Base-by-base conservation (phyloP, 2,888 invertebrate species). In the Clanis bilineata region DNA sequence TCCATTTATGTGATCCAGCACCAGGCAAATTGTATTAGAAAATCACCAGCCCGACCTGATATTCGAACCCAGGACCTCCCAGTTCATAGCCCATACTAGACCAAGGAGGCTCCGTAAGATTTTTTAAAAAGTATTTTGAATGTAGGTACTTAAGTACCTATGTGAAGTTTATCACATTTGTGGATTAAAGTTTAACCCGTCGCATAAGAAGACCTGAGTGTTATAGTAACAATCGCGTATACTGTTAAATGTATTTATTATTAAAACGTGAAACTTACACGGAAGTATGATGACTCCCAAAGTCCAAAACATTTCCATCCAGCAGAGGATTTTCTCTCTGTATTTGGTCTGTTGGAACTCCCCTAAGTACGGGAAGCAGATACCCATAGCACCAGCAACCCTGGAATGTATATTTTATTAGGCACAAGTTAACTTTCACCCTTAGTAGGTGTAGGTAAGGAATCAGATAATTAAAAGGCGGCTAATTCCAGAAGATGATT, bases 251-350 rank as follows among this genome's bases (percentile, higher is more conserved):
- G 12, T 12, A 41, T 7, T 2, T 6, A 41, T 18, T 1, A 18
- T 7, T 3, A 41, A 41, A 15, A n/a, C 9, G 15, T 51, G 28
- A 38, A 60, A 75, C 93, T 93, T 88, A 96, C 96, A 90, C 76
- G 96, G 96, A 60, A 96, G 84, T 66, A 94, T 81, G 72, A 96
- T 96, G 58, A 96, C 95, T 64, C 96, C 96, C 54, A 96, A 85
- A 38, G 96, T 96, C 96, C 96, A 96, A 88, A 96, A 96, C 90
- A 96, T 93, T 92, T 96, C 96, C 96, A 96, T 96, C 96, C 96
- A 96, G 85, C 96, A 96, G 62, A 96, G 93, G 76, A 96, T 95
- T 73, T 95, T 96, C 82, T 96, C 96, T 79, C 96, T 93, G 85
- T 95, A 95, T 85, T 95, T 95, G 60, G 95, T 95, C 44, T 95